Percentiles rank a stretch among this genome's conserved stretches.
Evolutionary conservation across 2,797 vertebrate species (phyloP).

Genomic region (Channa striata): DNA sequence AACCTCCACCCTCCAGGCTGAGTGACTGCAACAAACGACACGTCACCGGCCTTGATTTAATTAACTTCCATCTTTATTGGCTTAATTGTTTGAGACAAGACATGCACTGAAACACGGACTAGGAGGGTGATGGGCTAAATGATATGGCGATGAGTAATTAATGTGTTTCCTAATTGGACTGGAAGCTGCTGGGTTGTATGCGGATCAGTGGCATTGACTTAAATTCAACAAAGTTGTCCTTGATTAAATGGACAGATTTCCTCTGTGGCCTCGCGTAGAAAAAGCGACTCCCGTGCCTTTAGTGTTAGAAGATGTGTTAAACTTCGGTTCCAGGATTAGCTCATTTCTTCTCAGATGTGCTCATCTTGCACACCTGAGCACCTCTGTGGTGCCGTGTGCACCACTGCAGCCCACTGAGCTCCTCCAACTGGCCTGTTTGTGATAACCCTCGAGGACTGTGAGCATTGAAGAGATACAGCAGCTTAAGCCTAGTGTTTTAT

Average conservation of each 20-base stretch:
- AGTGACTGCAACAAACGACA: constrained; percentile 72
- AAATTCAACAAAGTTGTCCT: constrained; percentile 31
- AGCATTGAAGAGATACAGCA: constrained; percentile 26
- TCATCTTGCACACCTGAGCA: constrained; percentile 38
- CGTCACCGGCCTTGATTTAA: constrained; percentile 79
- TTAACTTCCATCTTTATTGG: constrained; percentile 81
- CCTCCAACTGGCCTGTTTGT: constrained; percentile 56
- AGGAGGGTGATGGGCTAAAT: constrained; percentile 69
- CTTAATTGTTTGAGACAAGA: constrained; percentile 87
- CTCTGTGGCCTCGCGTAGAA: no score
- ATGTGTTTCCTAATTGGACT: constrained; percentile 82
- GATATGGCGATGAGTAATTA: constrained; percentile 78
- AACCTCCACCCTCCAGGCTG: constrained; percentile 60
- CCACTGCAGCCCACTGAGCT: constrained; percentile 23
- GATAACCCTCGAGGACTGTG: constrained; percentile 56
- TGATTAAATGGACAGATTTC: constrained; percentile 16
- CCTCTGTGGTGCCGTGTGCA: constrained; percentile 23
- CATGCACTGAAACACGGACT: constrained; percentile 57
- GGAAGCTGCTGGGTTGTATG: constrained; percentile 65
- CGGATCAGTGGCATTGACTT: constrained; percentile 39
- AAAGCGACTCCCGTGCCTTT: not conserved
- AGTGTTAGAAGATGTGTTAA: not conserved
- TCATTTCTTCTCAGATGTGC: constrained; percentile 23
- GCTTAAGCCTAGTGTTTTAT: constrained; percentile 44
- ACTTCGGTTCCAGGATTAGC: constrained; percentile 25